Percentiles rank a stretch among this genome's conserved stretches.
phyloP scores from a whole-genome alignment of 2,113 vertebrate species.

The Xenopus borealis region DNA sequence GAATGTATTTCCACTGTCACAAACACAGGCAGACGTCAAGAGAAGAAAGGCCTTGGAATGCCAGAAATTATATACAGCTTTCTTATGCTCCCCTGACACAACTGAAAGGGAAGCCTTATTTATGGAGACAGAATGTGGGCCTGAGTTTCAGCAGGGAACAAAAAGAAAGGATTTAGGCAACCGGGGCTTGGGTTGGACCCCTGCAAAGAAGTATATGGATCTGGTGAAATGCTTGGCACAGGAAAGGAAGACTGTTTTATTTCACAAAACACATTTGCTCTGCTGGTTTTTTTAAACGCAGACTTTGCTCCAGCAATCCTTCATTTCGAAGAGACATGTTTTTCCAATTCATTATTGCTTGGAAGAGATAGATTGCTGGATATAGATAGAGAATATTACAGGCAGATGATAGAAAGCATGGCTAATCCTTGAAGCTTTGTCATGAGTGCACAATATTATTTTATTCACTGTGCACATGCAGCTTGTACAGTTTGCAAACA shows the following conservation, averaged over 20 bases:
- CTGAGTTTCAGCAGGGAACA: constrained; percentile 40
- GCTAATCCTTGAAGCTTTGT: constrained; percentile 13
- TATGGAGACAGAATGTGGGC: constrained; percentile 82
- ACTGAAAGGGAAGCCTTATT: constrained; percentile 82
- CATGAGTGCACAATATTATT: not conserved
- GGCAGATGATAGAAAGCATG: constrained; percentile 3
- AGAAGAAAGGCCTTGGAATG: constrained; percentile 81
- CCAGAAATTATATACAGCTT: constrained; percentile 86
- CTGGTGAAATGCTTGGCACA: constrained; percentile 10
- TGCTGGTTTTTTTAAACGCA: not conserved
- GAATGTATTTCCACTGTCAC: constrained; percentile 84
- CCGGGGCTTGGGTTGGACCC: constrained; percentile 3
- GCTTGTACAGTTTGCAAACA: too few species aligned
- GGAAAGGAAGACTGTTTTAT: not conserved
- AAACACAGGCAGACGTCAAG: constrained; percentile 75
- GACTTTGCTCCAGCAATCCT: not conserved
- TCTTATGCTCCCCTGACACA: constrained; percentile 79
- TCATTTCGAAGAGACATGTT: not conserved
- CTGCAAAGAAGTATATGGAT: constrained; percentile 11
- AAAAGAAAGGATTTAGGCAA: constrained; percentile 14
- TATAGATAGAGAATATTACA: constrained; percentile 51
- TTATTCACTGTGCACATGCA: too few species aligned
- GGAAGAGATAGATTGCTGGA: constrained; percentile 15
- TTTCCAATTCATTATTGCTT: constrained; percentile 10
- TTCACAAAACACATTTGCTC: not conserved